Percentiles rank a stretch among this genome's conserved stretches.
Conservation (phyloP, 1,140 invertebrate genomes). For the Heterodera carotae region DNA sequence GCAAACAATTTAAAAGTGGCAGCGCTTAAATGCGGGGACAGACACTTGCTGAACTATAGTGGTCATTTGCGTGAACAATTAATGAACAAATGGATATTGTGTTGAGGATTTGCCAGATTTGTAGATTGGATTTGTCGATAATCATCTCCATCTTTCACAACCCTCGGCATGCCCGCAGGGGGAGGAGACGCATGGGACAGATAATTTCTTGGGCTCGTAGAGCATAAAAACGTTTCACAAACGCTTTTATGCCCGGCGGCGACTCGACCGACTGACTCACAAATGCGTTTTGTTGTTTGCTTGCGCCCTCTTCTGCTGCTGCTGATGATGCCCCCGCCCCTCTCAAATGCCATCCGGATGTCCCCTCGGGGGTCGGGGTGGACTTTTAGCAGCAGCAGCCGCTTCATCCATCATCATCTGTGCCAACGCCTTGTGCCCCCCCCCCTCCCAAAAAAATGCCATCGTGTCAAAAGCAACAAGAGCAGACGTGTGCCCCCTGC, state of each 20-base stretch:
- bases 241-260: too few species aligned
- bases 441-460: neutral
- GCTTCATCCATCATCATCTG: conserved; percentile 2
- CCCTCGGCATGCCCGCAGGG: neutral
- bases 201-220: neutral
- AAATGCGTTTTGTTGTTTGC: neutral
- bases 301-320: neutral
- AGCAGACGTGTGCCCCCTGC: neutral
- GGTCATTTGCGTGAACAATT: too few species aligned
- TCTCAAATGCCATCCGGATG: neutral
- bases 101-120: too few species aligned
- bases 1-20: too few species aligned
- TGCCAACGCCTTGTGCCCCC: too few species aligned
- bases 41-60: too few species aligned
- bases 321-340: too few species aligned
- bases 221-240: neutral
- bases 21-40: too few species aligned
- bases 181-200: neutral
- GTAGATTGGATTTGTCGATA: neutral
- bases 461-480: neutral
- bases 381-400: too few species aligned
- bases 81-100: too few species aligned
- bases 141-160: neutral
- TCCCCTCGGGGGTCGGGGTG: neutral
- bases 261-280: too few species aligned